phyloP scores from a whole-genome alignment of 2,113 vertebrate species.

The Eptatretus burgeri region DNA sequence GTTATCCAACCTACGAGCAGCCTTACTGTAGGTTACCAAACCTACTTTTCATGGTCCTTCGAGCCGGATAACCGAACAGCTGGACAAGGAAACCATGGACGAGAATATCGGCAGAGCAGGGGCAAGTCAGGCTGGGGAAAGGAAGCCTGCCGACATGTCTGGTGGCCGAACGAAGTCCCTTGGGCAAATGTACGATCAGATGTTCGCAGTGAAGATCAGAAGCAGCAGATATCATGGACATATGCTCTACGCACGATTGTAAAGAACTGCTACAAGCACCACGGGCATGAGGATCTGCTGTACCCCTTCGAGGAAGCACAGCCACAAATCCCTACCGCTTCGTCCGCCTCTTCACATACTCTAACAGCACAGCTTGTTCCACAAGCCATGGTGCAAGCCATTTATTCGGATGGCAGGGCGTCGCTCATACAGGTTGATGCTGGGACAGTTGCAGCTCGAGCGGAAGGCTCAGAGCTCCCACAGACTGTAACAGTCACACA shows the following conservation, averaged over 20 bases:
- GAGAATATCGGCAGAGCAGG: too few species aligned
- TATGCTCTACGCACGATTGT: slow-evolving; percentile 77
- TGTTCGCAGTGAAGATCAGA: slow-evolving; percentile 83
- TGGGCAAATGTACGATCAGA: slow-evolving; percentile 96
- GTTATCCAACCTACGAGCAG: too few species aligned
- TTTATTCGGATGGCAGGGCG: slow-evolving; percentile 83
- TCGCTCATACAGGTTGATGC: slow-evolving; percentile 80
- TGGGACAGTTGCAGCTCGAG: slow-evolving; percentile 71
- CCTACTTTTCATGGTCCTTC: too few species aligned
- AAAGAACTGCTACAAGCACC: slow-evolving; percentile 97
- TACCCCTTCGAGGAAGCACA: slow-evolving; percentile 70
- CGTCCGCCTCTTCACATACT: slow-evolving; percentile 49
- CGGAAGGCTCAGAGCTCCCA: too few species aligned
- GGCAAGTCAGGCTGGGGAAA: slow-evolving; percentile 97
- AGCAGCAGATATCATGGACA: slow-evolving; percentile 92
- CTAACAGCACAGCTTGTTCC: slow-evolving; percentile 67
- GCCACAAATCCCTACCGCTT: slow-evolving; percentile 24
- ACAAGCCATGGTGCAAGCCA: slow-evolving; percentile 81
- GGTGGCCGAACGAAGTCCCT: slow-evolving; percentile 93
- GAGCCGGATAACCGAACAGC: too few species aligned
- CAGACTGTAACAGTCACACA: too few species aligned
- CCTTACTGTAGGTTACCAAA: too few species aligned
- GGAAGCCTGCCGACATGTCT: slow-evolving; percentile 81
- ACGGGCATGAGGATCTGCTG: slow-evolving; percentile 67
- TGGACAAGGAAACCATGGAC: too few species aligned